Evolutionary conservation across 2,797 vertebrate genomes (phyloP).

Genomic region (Hozukius guyotensis): DNA sequence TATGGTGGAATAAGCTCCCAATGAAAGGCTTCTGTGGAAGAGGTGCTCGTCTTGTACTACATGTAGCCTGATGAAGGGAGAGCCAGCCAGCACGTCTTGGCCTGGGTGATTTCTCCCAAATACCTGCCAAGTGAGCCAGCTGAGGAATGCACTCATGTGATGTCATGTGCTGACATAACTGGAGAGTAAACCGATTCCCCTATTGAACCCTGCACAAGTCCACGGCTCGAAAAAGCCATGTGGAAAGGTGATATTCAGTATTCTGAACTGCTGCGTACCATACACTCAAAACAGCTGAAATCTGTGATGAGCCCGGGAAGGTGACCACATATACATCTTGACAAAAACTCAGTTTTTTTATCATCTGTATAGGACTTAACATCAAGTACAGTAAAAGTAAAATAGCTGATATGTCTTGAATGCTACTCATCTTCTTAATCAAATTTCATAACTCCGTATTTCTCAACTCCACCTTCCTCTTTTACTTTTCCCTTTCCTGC

Average conservation of each 20-base stretch:
- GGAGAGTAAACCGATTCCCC: slow-evolving; percentile 51
- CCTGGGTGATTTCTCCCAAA: slow-evolving; percentile 57
- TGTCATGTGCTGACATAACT: slow-evolving; percentile 71
- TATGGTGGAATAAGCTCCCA: not conserved
- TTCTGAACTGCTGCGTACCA: not conserved
- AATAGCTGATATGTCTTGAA: not conserved
- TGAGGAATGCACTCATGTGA: slow-evolving; percentile 67
- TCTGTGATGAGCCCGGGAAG: slow-evolving; percentile 7
- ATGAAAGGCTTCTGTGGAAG: not conserved
- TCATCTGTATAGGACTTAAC: not conserved
- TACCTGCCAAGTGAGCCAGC: slow-evolving; percentile 68
- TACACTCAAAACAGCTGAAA: not conserved
- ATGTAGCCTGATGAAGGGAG: slow-evolving; percentile 4
- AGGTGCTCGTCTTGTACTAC: not conserved
- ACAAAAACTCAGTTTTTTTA: not conserved
- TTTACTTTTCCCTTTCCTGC: slow-evolving; percentile 30
- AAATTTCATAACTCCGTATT: slow-evolving; percentile 19
- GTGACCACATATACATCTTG: not conserved
- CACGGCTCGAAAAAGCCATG: slow-evolving; percentile 25
- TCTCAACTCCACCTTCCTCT: slow-evolving; percentile 38
- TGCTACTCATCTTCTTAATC: not conserved
- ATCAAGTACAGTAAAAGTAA: not conserved
- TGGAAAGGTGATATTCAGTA: slow-evolving; percentile 36
- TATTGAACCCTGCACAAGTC: slow-evolving; percentile 48
- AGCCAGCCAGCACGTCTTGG: slow-evolving; percentile 21